Base-by-base conservation (phyloP, 2,797 vertebrate genomes). In the Otolemur crassicaudatus region DNA sequence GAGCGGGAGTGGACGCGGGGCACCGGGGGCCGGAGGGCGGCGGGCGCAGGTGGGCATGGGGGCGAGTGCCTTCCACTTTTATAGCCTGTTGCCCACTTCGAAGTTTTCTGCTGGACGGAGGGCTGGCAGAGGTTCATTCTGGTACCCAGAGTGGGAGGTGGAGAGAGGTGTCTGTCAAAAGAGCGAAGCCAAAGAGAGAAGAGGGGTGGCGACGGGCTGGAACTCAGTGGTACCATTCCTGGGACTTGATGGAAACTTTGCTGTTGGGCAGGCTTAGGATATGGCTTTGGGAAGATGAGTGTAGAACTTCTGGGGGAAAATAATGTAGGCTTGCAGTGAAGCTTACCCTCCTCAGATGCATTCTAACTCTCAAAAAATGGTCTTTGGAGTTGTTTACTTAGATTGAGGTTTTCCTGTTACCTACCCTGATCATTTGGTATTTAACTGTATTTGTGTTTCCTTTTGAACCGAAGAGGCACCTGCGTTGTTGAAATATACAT, bases 71-170 rank as follows among this genome's bases (percentile, higher is more conserved):
- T 63, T 53, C 16, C 3, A 79, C 86, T 58, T 56, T 40, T 31
- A 20, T 17, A 81, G 97, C 97, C 97, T 97, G 97, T 97, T 96
- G 97, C 95, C 98, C 83, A 16, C 89, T 56, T 93, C 27, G 75
- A 89, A 96, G 83, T 96, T 96, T 79, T 53, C 40, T 34, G 43
- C 56, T 86, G 96, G 70, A 65, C 67, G 5, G 65, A 90, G n/a
- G 16, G 37, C 49, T 61, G 58, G 29, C 17, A 25, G 34, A 87
- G 72, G 60, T 87, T 82, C n/a, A 0, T 84, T 91, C 61, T 63
- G 87, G 67, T 72, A 79, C 80, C 80, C 14, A 1, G 31, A 81
- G 77, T 56, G 73, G 61, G 77, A 65, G 37, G 46, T 29, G 43
- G 77, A 92, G 34, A 87, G 70, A 34, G 69, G 37, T 87, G 97